Base-by-base conservation (phyloP, 2,797 vertebrate genomes). In the Tenualosa thibaudeaui region DNA sequence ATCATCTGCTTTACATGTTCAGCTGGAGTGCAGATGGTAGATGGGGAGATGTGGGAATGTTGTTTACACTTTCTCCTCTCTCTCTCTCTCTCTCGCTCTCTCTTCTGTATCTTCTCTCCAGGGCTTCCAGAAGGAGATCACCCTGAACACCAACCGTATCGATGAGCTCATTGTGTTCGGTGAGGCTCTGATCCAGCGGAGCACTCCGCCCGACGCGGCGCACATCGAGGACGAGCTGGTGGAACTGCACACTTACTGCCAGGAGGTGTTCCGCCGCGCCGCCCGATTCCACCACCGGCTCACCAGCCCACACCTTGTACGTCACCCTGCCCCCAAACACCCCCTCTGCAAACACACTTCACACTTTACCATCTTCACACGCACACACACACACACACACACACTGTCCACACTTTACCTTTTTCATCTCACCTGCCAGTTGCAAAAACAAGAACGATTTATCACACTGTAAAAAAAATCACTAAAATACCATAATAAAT, bases 91-190 rank as follows among this genome's bases (percentile, higher is more conserved):
- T 6, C 6, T 5, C 6, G 13, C 15, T 5, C 37, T 31, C 7
- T 46, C 82, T 58, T n/a, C 62, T 19, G n/a, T 43, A 19, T 60
- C 19, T 19, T 22, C 2, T 62, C 15, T 31, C 15, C 84, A 99
- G 98, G 97, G 97, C 86, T 97, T 99, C 92, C 97, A 98, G 89
- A 97, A 97, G 91, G 97, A 98, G 91, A 99, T 99, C 91, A 96
- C 95, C 0, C 90, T 98, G 31, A 97, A 99, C 88, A 96, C 96
- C 13, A 96, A 98, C 89, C 97, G 96, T 90, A 98, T 99, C 0
- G 97, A 99, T 81, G 95, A 97, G 82, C 94, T 99, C 68, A 98
- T 97, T 0, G 96, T 97, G 88, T 97, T 96, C 78, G 98, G 98
- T 51, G 97, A 99, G 93, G 93, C 95, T 82, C 91, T 99, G 87